phyloP scores from a whole-genome alignment of 2,888 invertebrate genomes.

The Neuroscelio doddi region DNA sequence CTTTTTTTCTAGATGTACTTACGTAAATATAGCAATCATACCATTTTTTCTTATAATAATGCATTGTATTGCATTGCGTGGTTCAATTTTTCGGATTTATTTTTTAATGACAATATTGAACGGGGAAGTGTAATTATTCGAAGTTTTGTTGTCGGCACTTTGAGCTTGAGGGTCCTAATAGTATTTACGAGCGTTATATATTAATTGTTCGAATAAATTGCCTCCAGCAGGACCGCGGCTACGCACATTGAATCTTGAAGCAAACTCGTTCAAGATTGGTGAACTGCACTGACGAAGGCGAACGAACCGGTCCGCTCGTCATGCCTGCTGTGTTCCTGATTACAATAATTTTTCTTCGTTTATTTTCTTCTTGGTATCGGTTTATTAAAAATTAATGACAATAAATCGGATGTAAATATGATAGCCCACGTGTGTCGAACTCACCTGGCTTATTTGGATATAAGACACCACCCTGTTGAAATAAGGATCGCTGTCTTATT shows the following conservation, averaged over 20 bases:
- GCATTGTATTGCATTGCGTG: neutral
- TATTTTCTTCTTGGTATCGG: conserved; percentile 52
- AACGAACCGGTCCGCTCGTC: conserved; percentile 57
- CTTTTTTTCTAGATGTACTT: too few species aligned
- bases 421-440: conserved; percentile 47
- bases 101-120: conserved; percentile 61
- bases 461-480: conserved; percentile 22
- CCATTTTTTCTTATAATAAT: too few species aligned
- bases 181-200: conserved; percentile 71
- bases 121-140: conserved; percentile 65
- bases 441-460: neutral
- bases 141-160: conserved; percentile 55
- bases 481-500: too few species aligned
- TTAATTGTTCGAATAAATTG: conserved; percentile 71
- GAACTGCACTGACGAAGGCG: conserved; percentile 30
- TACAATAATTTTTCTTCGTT: conserved; percentile 49
- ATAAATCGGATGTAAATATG: conserved; percentile 63
- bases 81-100: conserved; percentile 27
- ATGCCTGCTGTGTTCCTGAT: conserved; percentile 50
- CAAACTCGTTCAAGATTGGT: conserved; percentile 5
- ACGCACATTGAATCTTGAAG: conserved; percentile 10
- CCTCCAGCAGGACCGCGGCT: conserved; percentile 44
- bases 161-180: conserved; percentile 50
- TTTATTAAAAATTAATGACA: conserved; percentile 68
- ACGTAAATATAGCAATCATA: too few species aligned